Evolutionary conservation across 2,797 vertebrate genomes (phyloP).

Genomic region (Enteromius treurensis): DNA sequence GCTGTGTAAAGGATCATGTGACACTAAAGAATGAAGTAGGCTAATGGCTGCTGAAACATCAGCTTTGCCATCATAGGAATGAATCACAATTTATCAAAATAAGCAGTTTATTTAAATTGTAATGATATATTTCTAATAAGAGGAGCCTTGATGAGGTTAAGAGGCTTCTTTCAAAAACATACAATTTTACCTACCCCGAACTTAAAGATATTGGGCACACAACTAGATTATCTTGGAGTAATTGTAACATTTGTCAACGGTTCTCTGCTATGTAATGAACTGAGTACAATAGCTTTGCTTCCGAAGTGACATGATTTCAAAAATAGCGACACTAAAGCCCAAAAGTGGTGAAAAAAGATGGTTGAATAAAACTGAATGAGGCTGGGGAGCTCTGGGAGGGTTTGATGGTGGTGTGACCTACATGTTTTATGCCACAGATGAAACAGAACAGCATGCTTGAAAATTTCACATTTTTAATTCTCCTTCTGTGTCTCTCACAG

Average conservation of each 20-base stretch:
- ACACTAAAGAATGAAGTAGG: neutral
- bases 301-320: slow-evolving; percentile 14
- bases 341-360: slow-evolving; percentile 19
- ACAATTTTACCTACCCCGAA: neutral
- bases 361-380: slow-evolving; percentile 21
- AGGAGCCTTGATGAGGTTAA: neutral
- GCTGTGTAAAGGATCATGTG: neutral
- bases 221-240: neutral
- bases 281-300: slow-evolving; percentile 3
- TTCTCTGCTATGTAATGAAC: neutral
- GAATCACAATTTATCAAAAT: neutral
- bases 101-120: neutral
- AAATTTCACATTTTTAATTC: slow-evolving; percentile 60
- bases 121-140: neutral
- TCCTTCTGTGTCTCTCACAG: slow-evolving; percentile 51
- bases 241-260: neutral
- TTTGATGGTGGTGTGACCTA: slow-evolving; percentile 48
- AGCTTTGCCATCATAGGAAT: neutral
- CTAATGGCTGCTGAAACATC: neutral
- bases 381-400: slow-evolving; percentile 19
- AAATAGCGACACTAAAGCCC: slow-evolving; percentile 11
- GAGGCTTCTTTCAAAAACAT: neutral
- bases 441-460: slow-evolving; percentile 45
- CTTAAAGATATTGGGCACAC: neutral
- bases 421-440: slow-evolving; percentile 58